phyloP scores from a whole-genome alignment of 2,888 invertebrate species.

The Adelognathus sp. region DNA sequence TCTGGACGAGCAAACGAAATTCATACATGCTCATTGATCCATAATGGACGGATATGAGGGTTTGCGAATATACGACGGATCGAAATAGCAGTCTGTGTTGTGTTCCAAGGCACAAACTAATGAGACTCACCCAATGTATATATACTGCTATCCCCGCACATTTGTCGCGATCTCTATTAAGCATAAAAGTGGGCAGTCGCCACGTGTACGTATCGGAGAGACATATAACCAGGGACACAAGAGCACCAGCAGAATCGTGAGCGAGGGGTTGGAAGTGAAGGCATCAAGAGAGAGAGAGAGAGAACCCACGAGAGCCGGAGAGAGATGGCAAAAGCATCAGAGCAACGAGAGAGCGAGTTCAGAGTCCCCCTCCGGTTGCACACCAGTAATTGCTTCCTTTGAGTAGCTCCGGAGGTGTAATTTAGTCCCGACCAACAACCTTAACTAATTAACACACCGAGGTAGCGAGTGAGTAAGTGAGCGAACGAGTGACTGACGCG shows the following conservation, averaged over 20 bases:
- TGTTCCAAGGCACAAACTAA: background rate
- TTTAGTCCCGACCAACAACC: slow-evolving; percentile 82
- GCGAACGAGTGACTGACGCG: slow-evolving; percentile 75
- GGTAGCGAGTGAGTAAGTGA: slow-evolving; percentile 77
- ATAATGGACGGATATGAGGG: background rate
- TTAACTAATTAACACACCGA: slow-evolving; percentile 82
- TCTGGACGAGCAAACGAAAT: background rate
- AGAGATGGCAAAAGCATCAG: slow-evolving; percentile 37
- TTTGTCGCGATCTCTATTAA: slow-evolving; percentile 64
- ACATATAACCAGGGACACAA: slow-evolving; percentile 66
- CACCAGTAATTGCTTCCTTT: slow-evolving; percentile 82
- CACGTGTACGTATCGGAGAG: slow-evolving; percentile 63
- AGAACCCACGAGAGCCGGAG: slow-evolving; percentile 27
- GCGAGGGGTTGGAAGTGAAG: slow-evolving; percentile 19
- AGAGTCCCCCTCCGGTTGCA: slow-evolving; percentile 72
- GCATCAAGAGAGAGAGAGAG: slow-evolving; percentile 19
- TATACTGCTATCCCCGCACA: background rate
- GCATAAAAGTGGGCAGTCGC: slow-evolving; percentile 68
- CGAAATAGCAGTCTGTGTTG: background rate
- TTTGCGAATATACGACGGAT: background rate
- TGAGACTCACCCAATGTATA: background rate
- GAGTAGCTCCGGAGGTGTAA: slow-evolving; percentile 82
- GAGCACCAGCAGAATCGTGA: slow-evolving; percentile 45
- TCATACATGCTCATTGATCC: background rate
- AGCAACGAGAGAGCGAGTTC: slow-evolving; percentile 60